Percentiles rank a stretch among this genome's conserved stretches.
These are phyloP conservation scores for Epistrophe eligans DNA, from an alignment of 2,888 invertebrate genomes.

Conservation along the genomic window DNA sequence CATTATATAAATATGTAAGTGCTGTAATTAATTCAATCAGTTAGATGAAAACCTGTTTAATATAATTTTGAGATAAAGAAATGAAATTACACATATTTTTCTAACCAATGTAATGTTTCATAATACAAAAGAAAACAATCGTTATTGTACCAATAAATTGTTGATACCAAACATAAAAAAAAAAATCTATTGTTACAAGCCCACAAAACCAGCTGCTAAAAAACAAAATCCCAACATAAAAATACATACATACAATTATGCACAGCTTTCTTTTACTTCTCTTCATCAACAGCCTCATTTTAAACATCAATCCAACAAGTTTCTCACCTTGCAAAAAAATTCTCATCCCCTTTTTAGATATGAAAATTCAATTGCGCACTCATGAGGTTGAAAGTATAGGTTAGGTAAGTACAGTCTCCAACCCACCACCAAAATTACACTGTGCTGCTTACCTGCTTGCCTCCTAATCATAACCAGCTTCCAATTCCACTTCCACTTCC, in stretches of 20 bases:
- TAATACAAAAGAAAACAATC: neutral
- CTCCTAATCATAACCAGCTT: slow-evolving; percentile 72
- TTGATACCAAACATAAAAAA: neutral
- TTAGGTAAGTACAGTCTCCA: slow-evolving; percentile 19
- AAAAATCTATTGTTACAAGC: neutral
- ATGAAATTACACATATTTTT: slow-evolving; percentile 3
- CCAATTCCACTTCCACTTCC: slow-evolving; percentile 24
- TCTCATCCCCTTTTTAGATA: slow-evolving; percentile 48
- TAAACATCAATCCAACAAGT: slow-evolving; percentile 65
- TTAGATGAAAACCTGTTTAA: neutral
- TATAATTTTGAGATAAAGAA: neutral
- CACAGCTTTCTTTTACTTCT: slow-evolving; percentile 55
- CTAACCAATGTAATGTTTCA: neutral
- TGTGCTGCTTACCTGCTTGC: slow-evolving; percentile 70
- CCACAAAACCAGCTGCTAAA: slow-evolving; percentile 35
- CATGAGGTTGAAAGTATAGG: slow-evolving; percentile 51
- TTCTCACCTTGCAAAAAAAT: slow-evolving; percentile 67
- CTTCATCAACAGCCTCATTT: slow-evolving; percentile 8
- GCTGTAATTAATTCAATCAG: neutral
- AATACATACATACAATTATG: neutral
- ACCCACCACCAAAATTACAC: slow-evolving; percentile 65
- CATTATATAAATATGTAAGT: neutral
- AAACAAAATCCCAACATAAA: slow-evolving; percentile 13
- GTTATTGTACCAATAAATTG: neutral
- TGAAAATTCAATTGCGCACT: slow-evolving; percentile 56